Percentiles rank a stretch among this genome's conserved stretches.
phyloP scores from a whole-genome alignment of 1,140 invertebrate species.

The Sipha flava region DNA sequence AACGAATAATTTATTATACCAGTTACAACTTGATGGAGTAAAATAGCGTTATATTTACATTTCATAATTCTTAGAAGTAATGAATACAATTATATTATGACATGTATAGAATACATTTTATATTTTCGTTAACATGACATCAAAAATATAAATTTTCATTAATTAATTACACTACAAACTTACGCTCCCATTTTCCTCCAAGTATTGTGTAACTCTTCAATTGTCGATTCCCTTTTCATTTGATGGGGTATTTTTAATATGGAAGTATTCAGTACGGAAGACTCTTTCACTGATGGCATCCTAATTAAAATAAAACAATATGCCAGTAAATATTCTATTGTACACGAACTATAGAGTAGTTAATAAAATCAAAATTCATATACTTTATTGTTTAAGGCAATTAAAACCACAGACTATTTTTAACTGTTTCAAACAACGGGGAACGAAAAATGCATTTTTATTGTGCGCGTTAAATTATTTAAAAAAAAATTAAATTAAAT shows the following conservation, averaged over 20 bases:
- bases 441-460: too few species aligned
- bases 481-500: too few species aligned
- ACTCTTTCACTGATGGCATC: not conserved
- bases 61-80: too few species aligned
- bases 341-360: not conserved
- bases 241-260: slow-evolving; percentile 35
- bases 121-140: not conserved
- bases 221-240: slow-evolving; percentile 44
- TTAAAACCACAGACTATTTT: not conserved
- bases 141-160: not conserved
- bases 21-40: too few species aligned
- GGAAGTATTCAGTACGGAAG: not conserved
- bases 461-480: too few species aligned
- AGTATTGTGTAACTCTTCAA: slow-evolving; percentile 46
- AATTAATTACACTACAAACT: slow-evolving; percentile 36
- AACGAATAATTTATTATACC: too few species aligned
- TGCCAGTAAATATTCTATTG: not conserved
- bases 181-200: slow-evolving; percentile 48
- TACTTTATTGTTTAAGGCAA: not conserved
- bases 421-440: not conserved
- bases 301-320: slow-evolving; percentile 5
- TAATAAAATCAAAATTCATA: not conserved
- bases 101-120: too few species aligned
- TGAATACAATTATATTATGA: too few species aligned
- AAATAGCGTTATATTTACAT: too few species aligned